phyloP scores from a whole-genome alignment of 2,113 vertebrate genomes.

The Pygoscelis antarcticus region DNA sequence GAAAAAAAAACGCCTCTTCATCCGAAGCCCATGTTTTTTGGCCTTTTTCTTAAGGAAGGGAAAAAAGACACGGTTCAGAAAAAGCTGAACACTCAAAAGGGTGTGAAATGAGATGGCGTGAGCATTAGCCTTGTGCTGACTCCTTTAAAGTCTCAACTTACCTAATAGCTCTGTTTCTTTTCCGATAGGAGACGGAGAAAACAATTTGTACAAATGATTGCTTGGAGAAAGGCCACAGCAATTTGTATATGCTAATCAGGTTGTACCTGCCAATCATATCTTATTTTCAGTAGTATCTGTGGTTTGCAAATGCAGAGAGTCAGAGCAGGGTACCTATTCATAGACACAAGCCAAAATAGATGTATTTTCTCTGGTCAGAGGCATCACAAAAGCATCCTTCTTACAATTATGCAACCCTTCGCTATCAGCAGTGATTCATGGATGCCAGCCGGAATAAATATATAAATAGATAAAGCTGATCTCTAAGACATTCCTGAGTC shows the following conservation, averaged over 20 bases:
- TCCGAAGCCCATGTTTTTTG: neutral
- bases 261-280: constrained; percentile 14
- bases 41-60: neutral
- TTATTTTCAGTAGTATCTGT: constrained; percentile 28
- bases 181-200: neutral
- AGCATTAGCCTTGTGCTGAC: neutral
- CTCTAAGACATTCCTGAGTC: constrained; percentile 44
- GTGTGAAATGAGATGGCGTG: neutral
- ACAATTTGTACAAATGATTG: constrained; percentile 28
- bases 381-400: constrained; percentile 31
- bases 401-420: constrained; percentile 24
- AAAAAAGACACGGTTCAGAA: neutral
- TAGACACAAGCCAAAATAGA: constrained; percentile 17
- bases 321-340: constrained; percentile 21
- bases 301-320: constrained; percentile 9
- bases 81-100: neutral
- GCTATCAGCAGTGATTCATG: constrained; percentile 27
- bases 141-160: neutral
- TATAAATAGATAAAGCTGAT: constrained; percentile 20
- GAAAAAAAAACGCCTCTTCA: neutral
- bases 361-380: constrained; percentile 30
- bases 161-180: neutral
- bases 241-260: constrained; percentile 35
- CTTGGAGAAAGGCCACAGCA: constrained; percentile 44
- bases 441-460: neutral